Evolutionary conservation across 2,113 vertebrate species (phyloP), one percentile per base, ranked within the genome.

Genomic region (Siniperca knerii): DNA sequence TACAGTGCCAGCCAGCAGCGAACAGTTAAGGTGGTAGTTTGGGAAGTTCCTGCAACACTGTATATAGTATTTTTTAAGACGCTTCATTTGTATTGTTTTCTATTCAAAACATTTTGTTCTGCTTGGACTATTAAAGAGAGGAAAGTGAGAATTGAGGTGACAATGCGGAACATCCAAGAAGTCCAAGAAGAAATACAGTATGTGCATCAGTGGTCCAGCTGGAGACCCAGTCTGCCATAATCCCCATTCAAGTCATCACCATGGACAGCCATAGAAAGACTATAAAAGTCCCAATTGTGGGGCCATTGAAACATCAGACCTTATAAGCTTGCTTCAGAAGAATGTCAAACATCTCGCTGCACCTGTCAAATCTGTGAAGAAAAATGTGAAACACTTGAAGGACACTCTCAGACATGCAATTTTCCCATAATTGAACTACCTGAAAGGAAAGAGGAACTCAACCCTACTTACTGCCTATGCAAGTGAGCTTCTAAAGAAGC

Each of bases 391-490:
- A 33, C 58, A 46, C 11, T 64, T 74, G 48, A 81, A 73, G 69
- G 69, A 65, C 48, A 5, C 77, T 13, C 78, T 81, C 48, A 74
- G 70, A 81, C 20, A 57, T 57, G 37, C 8, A 65, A 73, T 81
- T 64, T 65, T n/a, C 8, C 33, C 58, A 37, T 74, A 82, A 77
- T 55, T 75, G 75, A 65, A 52, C 40, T 20, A 42, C 48, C 52
- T 75, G 35, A 81, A 37, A 73, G 29, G 57, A 40, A 0, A 29
- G 75, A 74, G 25, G 15, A 48, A 35, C 57, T 75, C n/a, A 40
- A 68, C 23, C 35, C 8, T 55, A 4, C 50, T 65, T 25, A 66
- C 60, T 35, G 70, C 23, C 9, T 2, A 16, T 37, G 61, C 23
- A 20, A 75, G 67, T 3, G 1, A 11, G 23, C 55, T 16, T 75